Conservation (phyloP, 1,140 invertebrate genomes). For the Limonius californicus region DNA sequence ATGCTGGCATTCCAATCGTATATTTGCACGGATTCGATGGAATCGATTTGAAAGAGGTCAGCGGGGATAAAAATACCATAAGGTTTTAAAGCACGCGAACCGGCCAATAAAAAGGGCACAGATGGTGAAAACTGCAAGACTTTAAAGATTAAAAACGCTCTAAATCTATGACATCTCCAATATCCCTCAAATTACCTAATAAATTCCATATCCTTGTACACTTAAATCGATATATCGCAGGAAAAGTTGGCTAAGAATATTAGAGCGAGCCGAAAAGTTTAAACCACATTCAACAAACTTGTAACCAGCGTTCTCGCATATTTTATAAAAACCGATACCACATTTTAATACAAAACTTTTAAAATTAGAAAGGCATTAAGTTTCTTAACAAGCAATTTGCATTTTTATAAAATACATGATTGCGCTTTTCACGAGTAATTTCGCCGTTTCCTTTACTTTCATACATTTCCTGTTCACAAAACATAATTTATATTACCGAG, state of each 20-base stretch:
- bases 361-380: conserved; percentile 1
- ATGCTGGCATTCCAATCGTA: too few relatives aligned
- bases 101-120: background rate
- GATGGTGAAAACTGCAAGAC: conserved; percentile 1
- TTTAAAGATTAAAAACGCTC: background rate
- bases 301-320: conserved; percentile 6
- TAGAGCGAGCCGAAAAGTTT: background rate
- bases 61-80: too few relatives aligned
- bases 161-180: conserved; percentile 11
- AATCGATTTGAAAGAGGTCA: too few relatives aligned
- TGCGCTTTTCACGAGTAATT: background rate
- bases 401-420: conserved; percentile 1
- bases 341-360: conserved; percentile 9
- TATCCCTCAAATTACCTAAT: conserved; percentile 8
- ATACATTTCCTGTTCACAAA: too few relatives aligned
- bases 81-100: too few relatives aligned
- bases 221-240: conserved; percentile 6
- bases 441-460: background rate
- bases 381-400: conserved; percentile 4
- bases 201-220: conserved; percentile 3
- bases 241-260: background rate
- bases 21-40: too few relatives aligned
- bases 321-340: conserved; percentile 9
- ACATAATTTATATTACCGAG: too few relatives aligned
- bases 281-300: conserved; percentile 3